A percentile compares a stretch with the other conserved stretches of the same genome.
Conservation (phyloP, 2,113 vertebrate genomes). For the Odobenus rosmarus region DNA sequence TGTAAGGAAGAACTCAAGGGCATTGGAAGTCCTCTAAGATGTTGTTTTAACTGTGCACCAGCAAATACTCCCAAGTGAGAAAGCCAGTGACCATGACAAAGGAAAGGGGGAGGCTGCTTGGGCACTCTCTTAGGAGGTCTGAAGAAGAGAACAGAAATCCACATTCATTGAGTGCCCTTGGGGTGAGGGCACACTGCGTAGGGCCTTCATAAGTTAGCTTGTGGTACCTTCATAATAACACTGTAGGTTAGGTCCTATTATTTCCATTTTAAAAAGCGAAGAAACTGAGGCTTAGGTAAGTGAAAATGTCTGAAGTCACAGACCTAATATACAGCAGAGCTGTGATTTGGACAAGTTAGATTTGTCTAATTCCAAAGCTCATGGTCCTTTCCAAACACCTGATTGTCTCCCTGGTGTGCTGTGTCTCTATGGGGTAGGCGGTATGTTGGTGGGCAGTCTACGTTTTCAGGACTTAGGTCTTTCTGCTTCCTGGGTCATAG, state of each 20-base stretch:
- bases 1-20: background rate
- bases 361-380: background rate
- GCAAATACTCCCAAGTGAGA: background rate
- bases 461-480: background rate
- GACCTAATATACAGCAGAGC: background rate
- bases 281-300: background rate
- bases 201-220: background rate
- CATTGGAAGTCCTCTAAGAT: background rate
- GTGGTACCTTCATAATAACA: background rate
- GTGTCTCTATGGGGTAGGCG: background rate
- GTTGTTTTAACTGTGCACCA: background rate
- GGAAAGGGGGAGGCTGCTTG: background rate
- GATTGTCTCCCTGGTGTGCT: too few relatives aligned
- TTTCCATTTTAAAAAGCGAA: background rate
- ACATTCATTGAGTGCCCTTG: background rate
- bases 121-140: background rate
- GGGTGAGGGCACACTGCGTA: background rate
- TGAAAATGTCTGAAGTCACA: background rate
- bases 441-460: background rate
- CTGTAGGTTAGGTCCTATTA: background rate
- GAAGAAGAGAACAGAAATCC: background rate
- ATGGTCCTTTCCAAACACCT: background rate
- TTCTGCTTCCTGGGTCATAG: background rate
- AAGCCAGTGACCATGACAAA: accelerated
- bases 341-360: background rate